Conservation (phyloP, 2,888 invertebrate species). For the Xanthia togata region DNA sequence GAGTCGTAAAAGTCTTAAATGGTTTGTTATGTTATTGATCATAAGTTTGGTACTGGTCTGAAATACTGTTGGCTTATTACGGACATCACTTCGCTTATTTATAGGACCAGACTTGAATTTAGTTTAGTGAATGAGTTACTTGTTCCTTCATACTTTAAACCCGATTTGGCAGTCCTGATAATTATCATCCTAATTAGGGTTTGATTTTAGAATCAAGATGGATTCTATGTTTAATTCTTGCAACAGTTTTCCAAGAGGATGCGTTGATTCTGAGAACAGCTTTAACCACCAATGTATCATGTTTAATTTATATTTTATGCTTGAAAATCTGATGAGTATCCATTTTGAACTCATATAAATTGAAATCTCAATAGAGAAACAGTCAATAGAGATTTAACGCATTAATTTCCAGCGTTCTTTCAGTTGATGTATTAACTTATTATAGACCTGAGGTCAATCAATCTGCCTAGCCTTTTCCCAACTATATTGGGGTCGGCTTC, state of each 20-base stretch:
- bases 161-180: neutral
- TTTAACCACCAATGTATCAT: neutral
- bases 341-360: neutral
- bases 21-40: constrained; percentile 2
- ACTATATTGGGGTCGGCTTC: no score
- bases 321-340: neutral
- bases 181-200: neutral
- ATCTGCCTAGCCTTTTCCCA: no score
- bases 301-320: neutral
- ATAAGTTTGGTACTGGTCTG: constrained; percentile 9
- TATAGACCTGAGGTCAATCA: no score
- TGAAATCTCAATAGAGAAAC: neutral
- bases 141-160: neutral
- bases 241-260: neutral
- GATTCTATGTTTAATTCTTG: neutral
- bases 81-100: neutral
- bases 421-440: neutral
- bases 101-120: neutral
- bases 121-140: neutral
- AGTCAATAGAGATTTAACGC: neutral
- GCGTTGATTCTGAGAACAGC: neutral
- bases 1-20: constrained; percentile 22
- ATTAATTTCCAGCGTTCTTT: neutral
- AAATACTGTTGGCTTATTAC: neutral
- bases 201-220: neutral